Conservation (phyloP, 2,113 vertebrate species). For the Scalopus aquaticus region DNA sequence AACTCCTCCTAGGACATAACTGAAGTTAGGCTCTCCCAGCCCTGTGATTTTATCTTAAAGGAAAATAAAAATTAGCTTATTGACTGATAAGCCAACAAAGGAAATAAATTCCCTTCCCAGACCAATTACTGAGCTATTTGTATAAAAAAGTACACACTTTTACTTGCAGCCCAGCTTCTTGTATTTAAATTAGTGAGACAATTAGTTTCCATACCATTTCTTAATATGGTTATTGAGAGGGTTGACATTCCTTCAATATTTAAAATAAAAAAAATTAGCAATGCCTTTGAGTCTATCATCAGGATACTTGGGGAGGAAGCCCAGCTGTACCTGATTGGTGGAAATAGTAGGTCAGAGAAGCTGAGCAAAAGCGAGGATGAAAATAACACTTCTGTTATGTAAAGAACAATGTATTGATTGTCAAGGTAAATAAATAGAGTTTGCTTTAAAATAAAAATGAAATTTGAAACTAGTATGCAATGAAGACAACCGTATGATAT, state of each 20-base stretch:
- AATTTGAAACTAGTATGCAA: neutral
- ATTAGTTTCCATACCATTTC: neutral
- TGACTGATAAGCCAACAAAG: neutral
- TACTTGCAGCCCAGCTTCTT: neutral
- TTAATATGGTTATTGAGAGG: neutral
- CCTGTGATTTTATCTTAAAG: constrained; percentile 14
- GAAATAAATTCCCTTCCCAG: neutral
- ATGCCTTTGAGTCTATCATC: neutral
- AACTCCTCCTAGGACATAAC: neutral
- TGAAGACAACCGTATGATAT: neutral
- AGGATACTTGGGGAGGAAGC: too few relatives aligned
- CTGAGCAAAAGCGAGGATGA: neutral
- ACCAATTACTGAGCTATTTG: neutral
- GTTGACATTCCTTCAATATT: neutral
- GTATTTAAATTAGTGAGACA: neutral
- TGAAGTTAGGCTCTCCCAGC: neutral
- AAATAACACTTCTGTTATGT: neutral
- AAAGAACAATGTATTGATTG: neutral
- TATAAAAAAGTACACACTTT: neutral
- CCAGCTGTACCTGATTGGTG: neutral
- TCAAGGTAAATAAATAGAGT: neutral
- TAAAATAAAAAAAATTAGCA: neutral
- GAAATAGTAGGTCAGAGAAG: neutral
- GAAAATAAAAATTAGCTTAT: constrained; percentile 19
- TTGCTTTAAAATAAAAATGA: neutral